These are phyloP conservation scores for Conger conger DNA, from an alignment of 2,113 vertebrate genomes.

Conservation along the genomic window DNA sequence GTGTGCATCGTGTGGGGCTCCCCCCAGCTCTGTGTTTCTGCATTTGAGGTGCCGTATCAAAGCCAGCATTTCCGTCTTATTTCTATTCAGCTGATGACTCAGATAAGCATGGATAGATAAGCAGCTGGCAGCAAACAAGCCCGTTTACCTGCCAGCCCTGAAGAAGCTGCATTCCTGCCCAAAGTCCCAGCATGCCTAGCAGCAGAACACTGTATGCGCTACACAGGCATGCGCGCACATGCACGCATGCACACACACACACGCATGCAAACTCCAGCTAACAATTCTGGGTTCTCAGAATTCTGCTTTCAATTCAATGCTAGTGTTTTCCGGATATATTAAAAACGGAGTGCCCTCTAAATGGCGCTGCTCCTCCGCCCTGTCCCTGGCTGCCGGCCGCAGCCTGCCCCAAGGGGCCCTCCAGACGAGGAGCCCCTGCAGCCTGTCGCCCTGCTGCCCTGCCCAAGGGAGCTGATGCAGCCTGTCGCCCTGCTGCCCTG, in stretches of 20 bases:
- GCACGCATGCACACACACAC: neutral
- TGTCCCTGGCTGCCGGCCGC: too few relatives aligned
- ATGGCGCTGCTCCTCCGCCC: too few relatives aligned
- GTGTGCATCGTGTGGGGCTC: neutral
- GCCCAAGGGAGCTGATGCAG: too few relatives aligned
- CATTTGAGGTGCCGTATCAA: slow-evolving; percentile 14
- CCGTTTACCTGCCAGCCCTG: slow-evolving; percentile 11
- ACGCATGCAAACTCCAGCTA: neutral
- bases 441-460: too few relatives aligned
- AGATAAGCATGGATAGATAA: neutral
- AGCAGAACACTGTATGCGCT: neutral
- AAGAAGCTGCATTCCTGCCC: slow-evolving; percentile 23
- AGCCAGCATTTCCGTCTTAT: slow-evolving; percentile 17
- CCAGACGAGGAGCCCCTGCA: too few relatives aligned
- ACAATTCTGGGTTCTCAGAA: too few relatives aligned
- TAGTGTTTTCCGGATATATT: too few relatives aligned
- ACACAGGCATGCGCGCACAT: too few relatives aligned
- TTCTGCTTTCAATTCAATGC: too few relatives aligned
- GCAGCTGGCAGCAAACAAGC: slow-evolving; percentile 21
- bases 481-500: too few relatives aligned
- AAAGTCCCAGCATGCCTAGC: neutral
- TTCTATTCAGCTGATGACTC: neutral
- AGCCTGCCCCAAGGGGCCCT: too few relatives aligned
- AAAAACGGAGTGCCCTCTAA: too few relatives aligned
- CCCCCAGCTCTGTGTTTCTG: neutral